Evolutionary conservation across 2,888 invertebrate genomes (phyloP), one percentile per base, ranked within the genome.

Genomic region (Andrena chrysosceles): DNA sequence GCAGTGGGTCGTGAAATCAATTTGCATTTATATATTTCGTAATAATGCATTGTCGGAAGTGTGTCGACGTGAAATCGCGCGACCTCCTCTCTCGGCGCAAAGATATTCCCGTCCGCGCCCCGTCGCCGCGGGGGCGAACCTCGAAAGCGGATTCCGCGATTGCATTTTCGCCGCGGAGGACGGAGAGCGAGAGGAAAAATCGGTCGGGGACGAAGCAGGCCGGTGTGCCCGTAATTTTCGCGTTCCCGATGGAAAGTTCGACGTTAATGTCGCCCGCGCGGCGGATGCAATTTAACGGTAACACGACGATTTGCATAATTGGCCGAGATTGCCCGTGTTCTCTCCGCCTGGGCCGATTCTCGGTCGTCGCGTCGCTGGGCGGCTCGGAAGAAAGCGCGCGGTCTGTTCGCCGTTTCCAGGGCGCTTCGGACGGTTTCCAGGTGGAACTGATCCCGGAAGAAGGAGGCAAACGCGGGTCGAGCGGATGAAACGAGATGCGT

Each of bases 291-390:
- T 90, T 89, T 85, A 86, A 85, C 81, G 83, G 87, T 85, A 89
- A 90, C 89, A 80, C 88, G 78, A 60, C 85, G 80, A 90, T 91
- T 91, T 91, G 80, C 90, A 90, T 91, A 91, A 91, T 91, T 87
- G 89, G 75, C 82, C 73, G 81, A 86, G 87, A 89, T 91, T 87
- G 83, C 86, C 75, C 69, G 74, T 74, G 74, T 81, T 70, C 81
- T 83, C 77, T 73, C 29, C 52, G 29, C 75, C 64, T 10, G 72
- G 42, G 60, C 60, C 68, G 56, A 69, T 74, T 77, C 60, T 74
- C 60, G 67, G 69, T 48, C 68, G 67, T 33, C 62, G 48, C 35
- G 75, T 33, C 52, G 52, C 29, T 29, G 48, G 23, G 1, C 16
- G 56, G 62, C 26, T 72, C 35, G 72, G 69, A 79, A 84, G 67